Percentiles rank a stretch among this genome's conserved stretches.
phyloP scores from a whole-genome alignment of 2,797 vertebrate genomes.

The Myotis daubentonii region DNA sequence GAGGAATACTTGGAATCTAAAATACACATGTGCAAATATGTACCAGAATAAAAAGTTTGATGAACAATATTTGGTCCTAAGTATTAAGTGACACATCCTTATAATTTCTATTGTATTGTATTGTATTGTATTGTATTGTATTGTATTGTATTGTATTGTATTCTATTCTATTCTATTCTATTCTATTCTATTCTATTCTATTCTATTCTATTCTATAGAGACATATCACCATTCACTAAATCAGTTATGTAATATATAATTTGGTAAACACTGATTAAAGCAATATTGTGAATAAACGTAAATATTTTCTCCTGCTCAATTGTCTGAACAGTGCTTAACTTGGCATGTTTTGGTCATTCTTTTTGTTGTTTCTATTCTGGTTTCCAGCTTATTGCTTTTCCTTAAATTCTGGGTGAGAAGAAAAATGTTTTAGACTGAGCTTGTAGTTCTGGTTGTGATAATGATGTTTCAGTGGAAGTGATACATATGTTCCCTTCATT shows the following conservation, averaged over 20 bases:
- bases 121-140: not conserved
- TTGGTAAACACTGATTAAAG: constrained; percentile 28
- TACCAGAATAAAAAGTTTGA: constrained; percentile 39
- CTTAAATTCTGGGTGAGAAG: constrained; percentile 6
- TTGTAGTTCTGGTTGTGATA: not conserved
- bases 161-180: not conserved
- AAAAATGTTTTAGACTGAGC: constrained; percentile 34
- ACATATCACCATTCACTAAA: not conserved
- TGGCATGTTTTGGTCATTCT: constrained; percentile 1
- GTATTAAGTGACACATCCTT: not conserved
- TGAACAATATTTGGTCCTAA: not conserved
- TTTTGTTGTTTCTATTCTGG: not conserved
- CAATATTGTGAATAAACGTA: constrained; percentile 30
- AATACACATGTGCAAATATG: not conserved
- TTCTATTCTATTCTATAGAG: not conserved
- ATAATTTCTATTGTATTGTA: not conserved
- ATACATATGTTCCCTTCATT: not conserved
- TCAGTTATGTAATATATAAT: not conserved
- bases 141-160: not conserved
- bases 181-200: not conserved
- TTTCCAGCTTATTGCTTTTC: not conserved
- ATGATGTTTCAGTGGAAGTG: not conserved
- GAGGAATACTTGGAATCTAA: not conserved
- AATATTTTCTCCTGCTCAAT: constrained; percentile 9
- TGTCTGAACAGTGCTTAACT: not conserved